Evolutionary conservation across 1,140 invertebrate genomes (phyloP).

Genomic region (Ostrea denselamellosa): DNA sequence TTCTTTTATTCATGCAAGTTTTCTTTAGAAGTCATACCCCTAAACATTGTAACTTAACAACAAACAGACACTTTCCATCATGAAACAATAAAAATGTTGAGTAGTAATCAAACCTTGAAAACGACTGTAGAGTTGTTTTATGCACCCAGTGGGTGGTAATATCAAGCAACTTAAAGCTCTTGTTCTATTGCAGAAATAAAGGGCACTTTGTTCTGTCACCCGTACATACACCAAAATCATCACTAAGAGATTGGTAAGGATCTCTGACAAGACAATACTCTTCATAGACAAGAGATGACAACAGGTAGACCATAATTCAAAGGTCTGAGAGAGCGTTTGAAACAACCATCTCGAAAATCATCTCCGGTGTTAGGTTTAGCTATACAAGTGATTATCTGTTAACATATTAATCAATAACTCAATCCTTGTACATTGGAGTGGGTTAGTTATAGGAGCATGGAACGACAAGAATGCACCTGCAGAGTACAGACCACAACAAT

Average conservation of each 20-base stretch:
- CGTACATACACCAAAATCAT: not conserved
- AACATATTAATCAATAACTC: not conserved
- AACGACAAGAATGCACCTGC: too few species aligned
- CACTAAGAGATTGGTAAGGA: not conserved
- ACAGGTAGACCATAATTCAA: slow-evolving; percentile 13
- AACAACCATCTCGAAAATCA: slow-evolving; percentile 17
- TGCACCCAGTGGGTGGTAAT: not conserved
- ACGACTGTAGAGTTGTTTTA: not conserved
- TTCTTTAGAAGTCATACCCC: too few species aligned
- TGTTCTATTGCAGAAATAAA: not conserved
- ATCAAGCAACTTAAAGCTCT: not conserved
- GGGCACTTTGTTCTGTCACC: not conserved
- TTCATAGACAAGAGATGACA: not conserved
- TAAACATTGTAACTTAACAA: too few species aligned
- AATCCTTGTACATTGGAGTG: not conserved
- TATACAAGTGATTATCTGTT: not conserved
- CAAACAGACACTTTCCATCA: too few species aligned
- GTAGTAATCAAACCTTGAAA: too few species aligned
- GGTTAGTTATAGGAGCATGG: too few species aligned
- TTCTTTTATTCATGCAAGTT: too few species aligned
- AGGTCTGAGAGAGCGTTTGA: too few species aligned
- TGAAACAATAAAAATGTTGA: too few species aligned
- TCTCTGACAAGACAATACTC: not conserved
- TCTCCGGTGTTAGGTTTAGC: not conserved
- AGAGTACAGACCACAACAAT: too few species aligned